A percentile compares a stretch with the other conserved stretches of the same genome.
These are phyloP conservation scores for Oligia fasciuncula DNA, from an alignment of 2,888 invertebrate genomes.

Conservation along the genomic window DNA sequence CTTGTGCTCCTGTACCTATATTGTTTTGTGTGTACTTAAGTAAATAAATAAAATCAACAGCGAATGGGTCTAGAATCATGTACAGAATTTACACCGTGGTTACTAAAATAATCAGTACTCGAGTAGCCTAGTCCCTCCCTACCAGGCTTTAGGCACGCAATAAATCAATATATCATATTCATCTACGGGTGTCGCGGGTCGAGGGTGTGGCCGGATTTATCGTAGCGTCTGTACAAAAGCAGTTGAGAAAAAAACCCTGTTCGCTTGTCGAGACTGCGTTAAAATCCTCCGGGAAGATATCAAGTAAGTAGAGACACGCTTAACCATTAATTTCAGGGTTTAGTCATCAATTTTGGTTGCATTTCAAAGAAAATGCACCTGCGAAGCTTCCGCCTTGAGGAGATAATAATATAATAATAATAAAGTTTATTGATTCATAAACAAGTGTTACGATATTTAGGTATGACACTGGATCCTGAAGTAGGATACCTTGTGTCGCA, in stretches of 20 bases:
- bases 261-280: neutral
- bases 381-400: no score
- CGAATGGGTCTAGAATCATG: neutral
- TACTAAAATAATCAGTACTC: neutral
- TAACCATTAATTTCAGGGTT: no score
- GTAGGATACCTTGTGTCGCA: no score
- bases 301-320: conserved; percentile 21
- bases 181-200: neutral
- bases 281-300: neutral
- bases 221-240: neutral
- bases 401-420: no score
- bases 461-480: no score
- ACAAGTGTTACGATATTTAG: no score
- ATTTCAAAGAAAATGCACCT: no score
- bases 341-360: no score
- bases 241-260: neutral
- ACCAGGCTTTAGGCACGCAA: neutral
- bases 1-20: neutral
- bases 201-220: neutral
- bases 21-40: neutral
- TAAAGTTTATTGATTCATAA: no score
- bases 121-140: neutral
- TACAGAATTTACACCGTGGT: neutral
- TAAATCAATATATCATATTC: conserved; percentile 25
- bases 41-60: neutral